Evolutionary conservation across 2,888 invertebrate genomes (phyloP).

Genomic region (Andrena trimmerana): DNA sequence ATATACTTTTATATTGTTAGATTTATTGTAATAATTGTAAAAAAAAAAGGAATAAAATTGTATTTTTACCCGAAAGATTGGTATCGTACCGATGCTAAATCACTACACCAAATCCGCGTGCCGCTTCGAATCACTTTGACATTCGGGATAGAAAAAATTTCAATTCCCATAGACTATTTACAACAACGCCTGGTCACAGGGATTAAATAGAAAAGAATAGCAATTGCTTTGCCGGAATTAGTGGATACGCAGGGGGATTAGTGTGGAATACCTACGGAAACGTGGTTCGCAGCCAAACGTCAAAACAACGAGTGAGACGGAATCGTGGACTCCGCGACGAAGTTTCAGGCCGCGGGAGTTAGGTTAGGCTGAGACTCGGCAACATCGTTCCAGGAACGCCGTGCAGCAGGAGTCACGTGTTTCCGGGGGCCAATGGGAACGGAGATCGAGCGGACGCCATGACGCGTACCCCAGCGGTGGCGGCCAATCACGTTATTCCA

Average conservation of each 20-base stretch:
- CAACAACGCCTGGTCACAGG: background rate
- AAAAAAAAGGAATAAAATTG: slow-evolving; percentile 72
- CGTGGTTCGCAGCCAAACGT: slow-evolving; percentile 26
- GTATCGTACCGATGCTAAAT: background rate
- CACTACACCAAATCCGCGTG: background rate
- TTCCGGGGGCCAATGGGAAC: slow-evolving; percentile 74
- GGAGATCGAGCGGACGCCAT: slow-evolving; percentile 73
- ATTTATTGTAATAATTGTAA: slow-evolving; percentile 79
- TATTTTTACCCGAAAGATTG: slow-evolving; percentile 64
- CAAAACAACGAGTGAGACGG: slow-evolving; percentile 27
- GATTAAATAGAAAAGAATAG: background rate
- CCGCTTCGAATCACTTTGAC: background rate
- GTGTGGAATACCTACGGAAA: slow-evolving; percentile 27
- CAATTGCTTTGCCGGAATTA: background rate
- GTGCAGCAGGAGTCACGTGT: slow-evolving; percentile 76
- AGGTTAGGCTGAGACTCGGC: slow-evolving; percentile 65
- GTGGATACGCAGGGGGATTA: background rate
- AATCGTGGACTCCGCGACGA: slow-evolving; percentile 14
- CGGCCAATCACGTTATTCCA: slow-evolving; percentile 81
- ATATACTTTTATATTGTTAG: slow-evolving; percentile 79
- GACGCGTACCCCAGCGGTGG: slow-evolving; percentile 74
- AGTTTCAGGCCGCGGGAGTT: slow-evolving; percentile 30
- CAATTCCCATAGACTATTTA: background rate
- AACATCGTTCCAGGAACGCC: slow-evolving; percentile 64
- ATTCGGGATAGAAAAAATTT: background rate